Evolutionary conservation across 2,797 vertebrate genomes (phyloP).

Genomic region (Sebastes oblongus): DNA sequence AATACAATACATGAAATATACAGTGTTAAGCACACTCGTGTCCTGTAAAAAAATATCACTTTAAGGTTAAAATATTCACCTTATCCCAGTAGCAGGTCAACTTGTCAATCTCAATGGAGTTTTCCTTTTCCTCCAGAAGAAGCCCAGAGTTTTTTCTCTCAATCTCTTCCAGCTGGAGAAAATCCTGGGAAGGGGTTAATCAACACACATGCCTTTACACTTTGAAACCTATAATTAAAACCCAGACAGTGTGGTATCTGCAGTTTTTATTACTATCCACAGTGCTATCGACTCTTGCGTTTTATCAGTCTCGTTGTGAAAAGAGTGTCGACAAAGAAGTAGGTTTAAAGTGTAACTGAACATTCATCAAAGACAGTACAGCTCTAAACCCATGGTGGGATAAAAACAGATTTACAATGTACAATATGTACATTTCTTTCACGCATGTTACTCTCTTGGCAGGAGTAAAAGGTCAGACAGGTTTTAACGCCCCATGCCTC

Average conservation of each 20-base stretch:
- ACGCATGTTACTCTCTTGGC: not conserved
- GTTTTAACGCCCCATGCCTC: not conserved
- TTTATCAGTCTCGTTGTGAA: not conserved
- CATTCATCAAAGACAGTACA: not conserved
- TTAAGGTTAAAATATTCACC: slow-evolving; percentile 69
- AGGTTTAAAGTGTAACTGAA: not conserved
- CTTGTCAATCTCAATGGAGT: slow-evolving; percentile 70
- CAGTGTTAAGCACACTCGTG: not conserved
- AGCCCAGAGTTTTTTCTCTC: slow-evolving; percentile 32
- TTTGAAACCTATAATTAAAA: not conserved
- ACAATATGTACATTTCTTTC: not conserved
- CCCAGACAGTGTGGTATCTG: not conserved
- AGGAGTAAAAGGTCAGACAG: not conserved
- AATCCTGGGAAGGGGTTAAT: slow-evolving; percentile 63
- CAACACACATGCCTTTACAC: not conserved
- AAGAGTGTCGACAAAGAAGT: not conserved
- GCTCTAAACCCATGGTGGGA: not conserved
- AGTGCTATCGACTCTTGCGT: not conserved
- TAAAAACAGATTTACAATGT: not conserved
- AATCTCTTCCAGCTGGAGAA: slow-evolving; percentile 89
- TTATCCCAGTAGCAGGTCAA: slow-evolving; percentile 85
- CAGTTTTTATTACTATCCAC: not conserved
- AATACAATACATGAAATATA: not conserved
- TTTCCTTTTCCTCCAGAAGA: slow-evolving; percentile 61
- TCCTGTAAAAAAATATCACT: not conserved